These are phyloP conservation scores for Leptinotarsa haldemani DNA, from an alignment of 2,888 invertebrate species.

Conservation along the genomic window DNA sequence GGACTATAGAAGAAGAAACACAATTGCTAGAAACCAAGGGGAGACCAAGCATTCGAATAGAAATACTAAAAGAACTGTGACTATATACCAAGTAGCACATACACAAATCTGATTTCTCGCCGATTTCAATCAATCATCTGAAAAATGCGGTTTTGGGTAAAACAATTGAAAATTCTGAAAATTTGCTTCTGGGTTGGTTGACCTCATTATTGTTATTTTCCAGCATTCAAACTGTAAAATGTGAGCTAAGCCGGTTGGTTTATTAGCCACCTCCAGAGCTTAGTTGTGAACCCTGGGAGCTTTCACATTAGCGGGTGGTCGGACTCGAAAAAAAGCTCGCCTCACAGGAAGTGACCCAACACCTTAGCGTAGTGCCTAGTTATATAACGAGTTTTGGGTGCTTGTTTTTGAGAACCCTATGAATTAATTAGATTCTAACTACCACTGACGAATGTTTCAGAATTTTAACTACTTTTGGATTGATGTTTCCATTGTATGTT, in stretches of 20 bases:
- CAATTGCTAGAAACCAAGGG: too few species aligned
- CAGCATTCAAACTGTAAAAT: too few species aligned
- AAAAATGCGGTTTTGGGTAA: too few species aligned
- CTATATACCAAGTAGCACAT: too few species aligned
- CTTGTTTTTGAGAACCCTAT: conserved; percentile 2
- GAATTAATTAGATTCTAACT: conserved; percentile 12
- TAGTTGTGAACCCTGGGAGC: conserved; percentile 3
- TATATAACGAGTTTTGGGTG: conserved; percentile 38
- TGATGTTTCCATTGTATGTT: conserved; percentile 34
- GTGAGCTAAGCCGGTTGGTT: background rate
- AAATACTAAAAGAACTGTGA: too few species aligned
- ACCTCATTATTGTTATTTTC: background rate
- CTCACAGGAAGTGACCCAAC: conserved; percentile 42
- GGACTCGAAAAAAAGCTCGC: conserved; percentile 35
- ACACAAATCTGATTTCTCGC: too few species aligned
- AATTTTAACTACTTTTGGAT: conserved; percentile 27
- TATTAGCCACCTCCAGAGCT: conserved; percentile 3
- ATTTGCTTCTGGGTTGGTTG: too few species aligned
- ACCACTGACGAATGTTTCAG: conserved; percentile 7
- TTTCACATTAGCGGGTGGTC: conserved; percentile 40
- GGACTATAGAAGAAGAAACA: too few species aligned
- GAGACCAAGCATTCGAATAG: too few species aligned
- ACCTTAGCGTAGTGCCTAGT: conserved; percentile 34
- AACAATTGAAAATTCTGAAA: too few species aligned
- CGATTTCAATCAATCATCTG: too few species aligned